Percentiles rank a stretch among this genome's conserved stretches.
Evolutionary conservation across 2,797 vertebrate genomes (phyloP).

Genomic region (Hirundo rustica): DNA sequence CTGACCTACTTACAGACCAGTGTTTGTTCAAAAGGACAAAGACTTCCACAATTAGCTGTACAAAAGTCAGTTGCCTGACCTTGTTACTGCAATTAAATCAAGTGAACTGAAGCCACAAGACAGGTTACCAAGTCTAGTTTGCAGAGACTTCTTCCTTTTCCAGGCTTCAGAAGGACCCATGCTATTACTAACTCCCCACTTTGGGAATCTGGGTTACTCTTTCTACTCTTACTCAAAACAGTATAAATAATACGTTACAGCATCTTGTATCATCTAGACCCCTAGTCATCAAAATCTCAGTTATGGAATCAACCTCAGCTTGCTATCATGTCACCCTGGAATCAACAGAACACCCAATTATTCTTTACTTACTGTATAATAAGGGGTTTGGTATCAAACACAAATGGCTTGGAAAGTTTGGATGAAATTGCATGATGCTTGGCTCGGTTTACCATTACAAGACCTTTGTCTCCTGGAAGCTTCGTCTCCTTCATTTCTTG

Average conservation of each 20-base stretch:
- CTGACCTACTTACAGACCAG: not conserved
- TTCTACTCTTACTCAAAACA: not conserved
- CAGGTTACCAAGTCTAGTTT: not conserved
- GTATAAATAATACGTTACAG: not conserved
- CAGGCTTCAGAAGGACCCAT: not conserved
- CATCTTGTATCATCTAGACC: not conserved
- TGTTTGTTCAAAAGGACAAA: not conserved
- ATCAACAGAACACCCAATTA: not conserved
- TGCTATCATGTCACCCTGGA: not conserved
- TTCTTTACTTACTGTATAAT: slow-evolving; percentile 90
- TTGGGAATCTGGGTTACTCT: not conserved
- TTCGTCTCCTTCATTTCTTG: slow-evolving; percentile 94
- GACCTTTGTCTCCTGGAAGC: slow-evolving; percentile 93
- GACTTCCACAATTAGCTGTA: not conserved
- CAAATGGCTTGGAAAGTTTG: slow-evolving; percentile 88
- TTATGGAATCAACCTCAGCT: not conserved
- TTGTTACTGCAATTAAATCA: not conserved
- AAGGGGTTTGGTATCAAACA: slow-evolving; percentile 89
- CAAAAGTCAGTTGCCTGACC: not conserved
- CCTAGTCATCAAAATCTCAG: not conserved
- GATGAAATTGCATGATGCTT: slow-evolving; percentile 96
- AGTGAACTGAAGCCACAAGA: not conserved
- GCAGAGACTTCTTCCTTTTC: not conserved
- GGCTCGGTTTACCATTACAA: slow-evolving; percentile 91
- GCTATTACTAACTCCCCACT: not conserved